phyloP scores from a whole-genome alignment of 2,888 invertebrate species.

The Amaurobius ferox region DNA sequence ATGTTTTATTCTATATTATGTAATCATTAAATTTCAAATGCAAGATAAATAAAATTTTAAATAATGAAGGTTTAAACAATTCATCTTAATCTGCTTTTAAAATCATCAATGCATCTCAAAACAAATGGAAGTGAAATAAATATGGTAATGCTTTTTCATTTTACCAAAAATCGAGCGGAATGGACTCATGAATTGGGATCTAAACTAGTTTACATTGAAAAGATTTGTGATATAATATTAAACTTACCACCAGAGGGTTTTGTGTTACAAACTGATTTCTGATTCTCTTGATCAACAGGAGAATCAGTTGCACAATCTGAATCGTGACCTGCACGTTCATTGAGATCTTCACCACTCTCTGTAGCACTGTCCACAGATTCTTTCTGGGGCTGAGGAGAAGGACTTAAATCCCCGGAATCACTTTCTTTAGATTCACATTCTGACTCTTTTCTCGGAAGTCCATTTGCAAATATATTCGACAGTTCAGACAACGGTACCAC shows the following conservation, averaged over 20 bases:
- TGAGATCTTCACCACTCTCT: not conserved
- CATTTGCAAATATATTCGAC: constrained; percentile 32
- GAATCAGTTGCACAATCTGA: not conserved
- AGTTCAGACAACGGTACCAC: constrained; percentile 43
- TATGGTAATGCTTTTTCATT: too few species aligned
- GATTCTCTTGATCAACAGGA: not conserved
- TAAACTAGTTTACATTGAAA: too few species aligned
- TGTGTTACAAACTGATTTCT: not conserved
- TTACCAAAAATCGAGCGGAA: too few species aligned
- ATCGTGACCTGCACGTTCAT: constrained; percentile 5
- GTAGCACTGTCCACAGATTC: not conserved
- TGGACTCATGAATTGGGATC: too few species aligned
- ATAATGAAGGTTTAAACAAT: too few species aligned
- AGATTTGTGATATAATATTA: too few species aligned
- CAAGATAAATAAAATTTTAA: too few species aligned
- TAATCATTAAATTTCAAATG: too few species aligned
- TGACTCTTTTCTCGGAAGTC: not conserved
- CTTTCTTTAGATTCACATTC: not conserved
- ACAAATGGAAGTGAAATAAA: too few species aligned
- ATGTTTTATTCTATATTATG: too few species aligned
- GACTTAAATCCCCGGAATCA: not conserved
- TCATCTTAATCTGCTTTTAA: too few species aligned
- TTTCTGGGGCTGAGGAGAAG: constrained; percentile 3
- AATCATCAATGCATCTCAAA: too few species aligned
- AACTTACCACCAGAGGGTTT: not conserved